phyloP scores from a whole-genome alignment of 2,888 invertebrate genomes.

The Miltochrista miniata region DNA sequence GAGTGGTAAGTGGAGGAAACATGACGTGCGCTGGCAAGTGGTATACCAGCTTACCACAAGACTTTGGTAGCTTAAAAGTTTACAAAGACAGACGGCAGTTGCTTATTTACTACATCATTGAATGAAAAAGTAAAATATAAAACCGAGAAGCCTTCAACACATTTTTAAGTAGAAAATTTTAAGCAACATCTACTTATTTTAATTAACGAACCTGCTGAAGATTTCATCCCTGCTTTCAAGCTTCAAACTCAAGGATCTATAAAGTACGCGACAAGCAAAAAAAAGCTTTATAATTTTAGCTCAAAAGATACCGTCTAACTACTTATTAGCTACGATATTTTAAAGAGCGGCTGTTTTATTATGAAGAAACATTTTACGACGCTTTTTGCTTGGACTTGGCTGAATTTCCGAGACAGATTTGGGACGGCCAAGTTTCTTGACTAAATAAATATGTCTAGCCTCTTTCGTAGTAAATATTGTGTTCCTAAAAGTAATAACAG shows the following conservation, averaged over 20 bases:
- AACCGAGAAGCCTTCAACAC: too few species aligned
- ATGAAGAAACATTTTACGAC: slow-evolving; percentile 6
- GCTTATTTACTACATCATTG: too few species aligned
- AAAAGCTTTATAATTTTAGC: slow-evolving; percentile 18
- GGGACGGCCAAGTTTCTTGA: slow-evolving; percentile 1
- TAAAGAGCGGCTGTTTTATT: slow-evolving; percentile 1
- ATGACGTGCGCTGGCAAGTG: too few species aligned
- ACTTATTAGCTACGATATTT: slow-evolving; percentile 3
- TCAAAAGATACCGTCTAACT: slow-evolving; percentile 3
- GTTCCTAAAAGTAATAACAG: too few species aligned
- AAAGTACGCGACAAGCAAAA: slow-evolving; percentile 7
- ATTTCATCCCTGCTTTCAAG: slow-evolving; percentile 3
- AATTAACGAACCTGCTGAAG: too few species aligned
- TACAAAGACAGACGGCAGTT: too few species aligned
- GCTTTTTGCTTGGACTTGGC: slow-evolving; percentile 2
- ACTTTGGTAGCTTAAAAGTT: too few species aligned
- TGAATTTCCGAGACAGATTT: not conserved
- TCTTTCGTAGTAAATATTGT: not conserved
- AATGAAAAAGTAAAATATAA: too few species aligned
- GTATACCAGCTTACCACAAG: too few species aligned
- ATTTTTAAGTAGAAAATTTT: too few species aligned
- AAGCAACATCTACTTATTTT: too few species aligned
- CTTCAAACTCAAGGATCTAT: slow-evolving; percentile 13
- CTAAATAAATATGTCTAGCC: slow-evolving; percentile 2
- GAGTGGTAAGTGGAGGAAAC: too few species aligned